Conservation (phyloP, 2,888 invertebrate genomes). For the Junonia oenone region DNA sequence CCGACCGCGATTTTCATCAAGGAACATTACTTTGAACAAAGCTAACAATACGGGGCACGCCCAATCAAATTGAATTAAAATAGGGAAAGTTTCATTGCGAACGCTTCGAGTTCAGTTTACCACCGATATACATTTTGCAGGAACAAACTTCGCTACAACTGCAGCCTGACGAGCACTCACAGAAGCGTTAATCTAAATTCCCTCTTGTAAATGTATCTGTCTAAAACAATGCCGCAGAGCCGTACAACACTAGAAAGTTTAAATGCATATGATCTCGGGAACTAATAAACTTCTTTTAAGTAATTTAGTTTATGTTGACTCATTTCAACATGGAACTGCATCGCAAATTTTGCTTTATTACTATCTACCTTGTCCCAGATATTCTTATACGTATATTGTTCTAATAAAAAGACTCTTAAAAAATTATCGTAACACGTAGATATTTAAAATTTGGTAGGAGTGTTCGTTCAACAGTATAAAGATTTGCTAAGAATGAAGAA, state of each 20-base stretch:
- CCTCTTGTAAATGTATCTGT: slow-evolving; percentile 15
- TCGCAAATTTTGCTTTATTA: too few species aligned
- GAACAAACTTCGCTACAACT: slow-evolving; percentile 30
- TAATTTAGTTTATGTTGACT: neutral
- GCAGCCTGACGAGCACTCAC: slow-evolving; percentile 21
- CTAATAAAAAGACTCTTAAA: too few species aligned
- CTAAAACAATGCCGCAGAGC: slow-evolving; percentile 9
- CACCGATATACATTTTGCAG: slow-evolving; percentile 17
- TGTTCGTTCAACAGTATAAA: too few species aligned
- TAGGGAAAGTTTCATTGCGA: slow-evolving; percentile 14
- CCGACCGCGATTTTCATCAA: neutral
- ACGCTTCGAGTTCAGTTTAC: slow-evolving; percentile 18
- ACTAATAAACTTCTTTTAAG: neutral
- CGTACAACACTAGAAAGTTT: slow-evolving; percentile 3
- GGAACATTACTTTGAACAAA: neutral
- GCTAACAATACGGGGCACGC: slow-evolving; percentile 8
- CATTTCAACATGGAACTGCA: neutral
- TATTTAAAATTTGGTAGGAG: too few species aligned
- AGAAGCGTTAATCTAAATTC: slow-evolving; percentile 24
- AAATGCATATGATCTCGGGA: slow-evolving; percentile 9
- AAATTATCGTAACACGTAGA: too few species aligned
- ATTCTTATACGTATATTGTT: too few species aligned
- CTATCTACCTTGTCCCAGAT: too few species aligned
- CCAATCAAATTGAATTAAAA: slow-evolving; percentile 20
- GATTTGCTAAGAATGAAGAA: too few species aligned